Evolutionary conservation across 1,140 invertebrate genomes (phyloP), one percentile per base, ranked within the genome.

Genomic region (Ephestia elutella): DNA sequence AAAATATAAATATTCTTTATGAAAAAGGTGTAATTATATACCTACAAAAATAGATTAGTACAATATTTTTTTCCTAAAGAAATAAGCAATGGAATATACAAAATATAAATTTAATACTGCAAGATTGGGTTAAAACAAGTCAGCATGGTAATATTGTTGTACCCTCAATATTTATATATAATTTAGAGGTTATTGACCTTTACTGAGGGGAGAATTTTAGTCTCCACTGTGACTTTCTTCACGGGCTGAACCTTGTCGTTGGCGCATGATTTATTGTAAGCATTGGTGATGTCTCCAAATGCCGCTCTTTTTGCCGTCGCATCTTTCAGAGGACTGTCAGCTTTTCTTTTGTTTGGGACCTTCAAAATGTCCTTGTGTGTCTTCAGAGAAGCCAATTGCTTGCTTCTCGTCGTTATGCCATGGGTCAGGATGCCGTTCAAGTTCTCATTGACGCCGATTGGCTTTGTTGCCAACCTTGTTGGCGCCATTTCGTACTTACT

Each of bases 221-320:
- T 79, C 71, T 90, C 89, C 57, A 90, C 86, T 30, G 82, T 90
- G 19, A 90, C 87, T 78, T 90, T 91, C 63, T 90, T 91, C 17
- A 82, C 58, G 49, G 73, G 64, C 66, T 78, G 79, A 57, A 60
- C 59, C 63, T 87, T 84, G 59, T 85, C 75, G 49, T 74, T 66
- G 25, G 70, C 71, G 54, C 59, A 73, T 15, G 80, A 77, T 68
- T 89, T 90, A 67, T 78, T 78, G 60, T 86, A 83, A 57, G 88
- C 93, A 89, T 95, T 95, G 3, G 94, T 95, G 51, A 95, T 91
- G 73, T 96, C 94, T 63, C 93, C 93, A 70, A 96, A 92, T 1
- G 93, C 93, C 57, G 92, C 92, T 72, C 94, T 87, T 78, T 95
- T 95, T 4, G 85, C 89, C 11, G 78, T 88, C 57, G 75, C 74